Conservation (phyloP, 2,888 invertebrate species). For the Sminthurinus aureus region DNA sequence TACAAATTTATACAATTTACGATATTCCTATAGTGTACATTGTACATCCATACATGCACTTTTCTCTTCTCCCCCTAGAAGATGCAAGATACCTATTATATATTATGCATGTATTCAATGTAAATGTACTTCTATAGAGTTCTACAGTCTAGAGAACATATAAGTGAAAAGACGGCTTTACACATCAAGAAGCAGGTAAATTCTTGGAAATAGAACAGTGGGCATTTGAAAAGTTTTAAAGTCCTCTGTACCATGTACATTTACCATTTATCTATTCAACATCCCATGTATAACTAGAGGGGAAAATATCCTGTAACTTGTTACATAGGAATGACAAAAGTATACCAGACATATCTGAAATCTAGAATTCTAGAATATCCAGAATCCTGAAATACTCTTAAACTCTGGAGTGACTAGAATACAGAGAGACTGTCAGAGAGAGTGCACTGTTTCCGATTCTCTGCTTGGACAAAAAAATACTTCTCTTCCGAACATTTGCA, state of each 20-base stretch:
- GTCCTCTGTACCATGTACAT: not conserved
- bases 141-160: slow-evolving; percentile 20
- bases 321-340: too few species aligned
- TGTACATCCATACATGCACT: not conserved
- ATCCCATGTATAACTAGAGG: not conserved
- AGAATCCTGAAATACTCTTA: too few species aligned
- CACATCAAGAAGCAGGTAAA: slow-evolving; percentile 39
- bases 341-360: too few species aligned
- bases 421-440: not conserved
- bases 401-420: not conserved
- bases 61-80: slow-evolving; percentile 20
- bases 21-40: too few species aligned
- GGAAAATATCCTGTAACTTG: too few species aligned
- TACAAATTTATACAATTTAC: not conserved
- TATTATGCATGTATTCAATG: too few species aligned
- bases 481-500: slow-evolving; percentile 28
- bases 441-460: slow-evolving; percentile 28
- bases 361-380: too few species aligned
- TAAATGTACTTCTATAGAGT: too few species aligned
- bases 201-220: slow-evolving; percentile 29
- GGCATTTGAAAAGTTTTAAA: not conserved
- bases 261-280: not conserved
- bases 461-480: slow-evolving; percentile 3
- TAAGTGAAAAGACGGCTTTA: slow-evolving; percentile 36
- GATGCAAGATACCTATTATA: not conserved